Percentiles rank a stretch among this genome's conserved stretches.
phyloP scores from a whole-genome alignment of 2,888 invertebrate genomes.

The Caenorhabditis zanzibari region DNA sequence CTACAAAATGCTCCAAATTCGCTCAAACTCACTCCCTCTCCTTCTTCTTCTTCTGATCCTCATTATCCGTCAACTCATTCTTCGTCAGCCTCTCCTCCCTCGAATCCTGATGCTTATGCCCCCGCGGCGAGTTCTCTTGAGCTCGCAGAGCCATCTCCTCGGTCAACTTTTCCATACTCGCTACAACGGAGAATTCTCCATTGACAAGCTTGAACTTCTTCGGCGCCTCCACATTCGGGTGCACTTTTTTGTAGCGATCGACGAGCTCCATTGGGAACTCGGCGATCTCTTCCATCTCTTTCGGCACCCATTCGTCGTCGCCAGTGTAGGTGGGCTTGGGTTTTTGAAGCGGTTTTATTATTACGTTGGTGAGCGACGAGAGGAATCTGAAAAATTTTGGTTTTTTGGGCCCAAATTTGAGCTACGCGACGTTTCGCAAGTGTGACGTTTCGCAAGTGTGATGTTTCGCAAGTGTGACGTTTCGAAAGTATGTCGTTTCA shows the following conservation, averaged over 20 bases:
- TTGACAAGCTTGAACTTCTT: slow-evolving; percentile 59
- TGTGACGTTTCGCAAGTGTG: too few species aligned
- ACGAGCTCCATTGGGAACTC: slow-evolving; percentile 60
- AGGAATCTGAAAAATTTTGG: slow-evolving; percentile 52
- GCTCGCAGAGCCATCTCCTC: slow-evolving; percentile 5
- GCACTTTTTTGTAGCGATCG: slow-evolving; percentile 65
- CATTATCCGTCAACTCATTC: slow-evolving; percentile 43
- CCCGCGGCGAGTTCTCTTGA: slow-evolving; percentile 3
- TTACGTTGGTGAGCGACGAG: slow-evolving; percentile 47
- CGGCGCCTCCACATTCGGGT: slow-evolving; percentile 65
- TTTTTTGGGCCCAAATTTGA: background rate
- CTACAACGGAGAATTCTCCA: slow-evolving; percentile 64
- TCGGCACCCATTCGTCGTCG: slow-evolving; percentile 66
- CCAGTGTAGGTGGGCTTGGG: slow-evolving; percentile 23
- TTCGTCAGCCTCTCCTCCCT: slow-evolving; percentile 54
- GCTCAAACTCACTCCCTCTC: slow-evolving; percentile 12
- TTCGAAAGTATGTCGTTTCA: too few species aligned
- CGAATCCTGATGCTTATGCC: slow-evolving; percentile 43
- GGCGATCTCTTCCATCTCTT: slow-evolving; percentile 63
- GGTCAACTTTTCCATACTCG: slow-evolving; percentile 28
- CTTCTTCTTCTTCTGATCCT: slow-evolving; percentile 45
- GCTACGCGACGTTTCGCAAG: too few species aligned
- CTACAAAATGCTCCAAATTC: too few species aligned
- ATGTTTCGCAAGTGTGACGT: too few species aligned
- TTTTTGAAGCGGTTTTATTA: slow-evolving; percentile 49